Conservation (phyloP, 1,140 invertebrate species). For the Lordiphosa mommai region DNA sequence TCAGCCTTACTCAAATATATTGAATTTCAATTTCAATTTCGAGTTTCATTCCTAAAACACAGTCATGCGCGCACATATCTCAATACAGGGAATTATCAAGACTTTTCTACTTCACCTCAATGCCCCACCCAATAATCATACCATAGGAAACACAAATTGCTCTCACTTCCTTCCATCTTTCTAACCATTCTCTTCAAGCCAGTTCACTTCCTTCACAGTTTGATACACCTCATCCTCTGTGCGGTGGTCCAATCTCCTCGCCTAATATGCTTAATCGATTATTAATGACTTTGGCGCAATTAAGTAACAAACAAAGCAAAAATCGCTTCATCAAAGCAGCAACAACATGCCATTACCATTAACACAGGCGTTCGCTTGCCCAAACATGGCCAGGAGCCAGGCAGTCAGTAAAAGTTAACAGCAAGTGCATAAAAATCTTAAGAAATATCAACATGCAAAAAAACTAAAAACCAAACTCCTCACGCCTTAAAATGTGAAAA, state of each 20-base stretch:
- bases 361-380: conserved; percentile 7
- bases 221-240: neutral
- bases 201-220: neutral
- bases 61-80: no score
- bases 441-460: conserved; percentile 56
- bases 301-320: conserved; percentile 64
- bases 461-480: conserved; percentile 24
- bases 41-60: no score
- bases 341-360: conserved; percentile 48
- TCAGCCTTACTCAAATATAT: no score
- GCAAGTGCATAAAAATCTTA: conserved; percentile 26
- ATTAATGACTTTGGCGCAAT: conserved; percentile 74
- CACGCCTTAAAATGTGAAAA: conserved; percentile 75
- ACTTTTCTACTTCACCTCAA: no score
- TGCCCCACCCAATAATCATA: neutral
- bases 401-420: conserved; percentile 59
- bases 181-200: conserved; percentile 22
- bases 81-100: no score
- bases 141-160: conserved; percentile 14
- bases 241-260: conserved; percentile 13
- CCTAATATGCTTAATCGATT: conserved; percentile 64
- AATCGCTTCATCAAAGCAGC: conserved; percentile 42
- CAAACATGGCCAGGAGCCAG: conserved; percentile 10
- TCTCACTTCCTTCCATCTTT: conserved; percentile 12
- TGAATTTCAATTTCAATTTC: no score